Conservation (phyloP, 2,797 vertebrate genomes). For the Hipposideros larvatus region DNA sequence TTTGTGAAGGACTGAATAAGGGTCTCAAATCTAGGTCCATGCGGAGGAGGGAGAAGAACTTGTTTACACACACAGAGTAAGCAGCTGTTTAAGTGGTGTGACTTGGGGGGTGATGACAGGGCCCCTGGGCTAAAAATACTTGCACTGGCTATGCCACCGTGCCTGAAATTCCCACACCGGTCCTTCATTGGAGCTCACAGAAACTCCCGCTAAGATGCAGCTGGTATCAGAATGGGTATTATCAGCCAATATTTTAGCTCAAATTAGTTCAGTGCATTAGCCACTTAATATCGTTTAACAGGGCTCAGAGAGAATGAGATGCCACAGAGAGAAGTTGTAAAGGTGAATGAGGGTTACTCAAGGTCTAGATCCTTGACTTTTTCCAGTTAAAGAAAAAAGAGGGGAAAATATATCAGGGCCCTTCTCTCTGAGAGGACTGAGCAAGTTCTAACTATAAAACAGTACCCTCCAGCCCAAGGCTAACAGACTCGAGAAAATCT, state of each 20-base stretch:
- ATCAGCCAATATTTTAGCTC: background rate
- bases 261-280: background rate
- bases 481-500: background rate
- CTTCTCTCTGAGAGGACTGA: background rate
- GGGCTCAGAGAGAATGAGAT: background rate
- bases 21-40: conserved; percentile 33
- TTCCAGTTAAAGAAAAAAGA: background rate
- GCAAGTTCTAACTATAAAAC: background rate
- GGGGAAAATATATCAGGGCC: background rate
- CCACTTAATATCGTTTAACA: background rate
- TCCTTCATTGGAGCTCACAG: background rate
- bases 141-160: background rate
- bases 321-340: background rate
- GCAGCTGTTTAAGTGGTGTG: conserved; percentile 58
- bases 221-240: background rate
- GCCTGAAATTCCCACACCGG: background rate
- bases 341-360: background rate
- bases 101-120: conserved; percentile 32
- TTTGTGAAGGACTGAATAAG: conserved; percentile 59
- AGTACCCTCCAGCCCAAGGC: background rate
- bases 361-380: background rate
- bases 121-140: conserved; percentile 57
- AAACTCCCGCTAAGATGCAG: background rate
- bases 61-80: conserved; percentile 69
- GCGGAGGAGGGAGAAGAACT: background rate